Evolutionary conservation across 2,113 vertebrate genomes (phyloP), one percentile per base, ranked within the genome.

Genomic region (Rhynchomys soricoides): DNA sequence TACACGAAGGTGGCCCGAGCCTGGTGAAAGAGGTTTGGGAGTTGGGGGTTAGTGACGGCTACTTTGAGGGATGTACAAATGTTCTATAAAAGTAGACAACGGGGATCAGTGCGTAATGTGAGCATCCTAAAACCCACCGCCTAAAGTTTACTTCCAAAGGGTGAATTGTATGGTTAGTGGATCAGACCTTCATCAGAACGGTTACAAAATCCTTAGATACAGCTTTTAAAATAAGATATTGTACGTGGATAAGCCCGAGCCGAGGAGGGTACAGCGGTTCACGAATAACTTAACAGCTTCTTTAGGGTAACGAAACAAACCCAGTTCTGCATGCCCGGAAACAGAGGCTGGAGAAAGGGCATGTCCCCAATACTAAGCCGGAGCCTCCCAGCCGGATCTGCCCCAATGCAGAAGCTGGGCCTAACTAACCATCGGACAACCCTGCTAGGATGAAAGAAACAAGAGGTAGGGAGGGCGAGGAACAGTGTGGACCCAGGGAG

Each of bases 31-130:
- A 40, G 82, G 48, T 31, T 11, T 90, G 74, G 48, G 79, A 21
- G 85, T n/a, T 48, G 86, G 86, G 40, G 9, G 34, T 37, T 22
- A 40, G 90, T 15, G 16, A 75, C 11, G 8, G 37, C n/a, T 96
- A 81, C 68, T 90, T 93, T 89, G 5, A 0, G 37, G 57, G 21
- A 81, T 86, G 86, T 79, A n/a, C 37, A 86, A 74, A 91, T 45
- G 85, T 95, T 77, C 64, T 90, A 92, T 90, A 92, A 92, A 96
- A 96, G 88, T 43, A 96, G 75, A 81, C 13, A 75, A 40, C 17
- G 52, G 12, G 19, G 59, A 11, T 34, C 21, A 74, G 3, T 59
- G 40, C 22, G 62, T 78, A 93, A 86, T 26, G 57, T 48, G 70
- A 87, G 31, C 40, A 93, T 31, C 52, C 81, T 75, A 68, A 97